Base-by-base conservation (phyloP, 1,140 invertebrate genomes). In the Pinna nobilis region DNA sequence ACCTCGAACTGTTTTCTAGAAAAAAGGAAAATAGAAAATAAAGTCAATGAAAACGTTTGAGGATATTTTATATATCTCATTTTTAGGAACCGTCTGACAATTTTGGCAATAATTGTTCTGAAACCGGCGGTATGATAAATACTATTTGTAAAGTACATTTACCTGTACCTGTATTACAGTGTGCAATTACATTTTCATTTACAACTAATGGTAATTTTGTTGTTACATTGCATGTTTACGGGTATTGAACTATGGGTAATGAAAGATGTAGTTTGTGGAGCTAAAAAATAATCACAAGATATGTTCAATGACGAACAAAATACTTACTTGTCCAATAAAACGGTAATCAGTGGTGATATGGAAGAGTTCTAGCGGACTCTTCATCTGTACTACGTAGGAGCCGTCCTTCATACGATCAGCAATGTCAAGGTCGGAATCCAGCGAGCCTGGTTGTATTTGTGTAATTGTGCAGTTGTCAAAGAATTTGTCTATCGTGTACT, bases 1-100 rank as follows among this genome's bases (percentile, higher is more conserved):
- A 9, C 71, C 79, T 37, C 79, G 63, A 0, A 81, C 74, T 20
- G 79, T 79, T 78, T 74, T 81, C 81, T 83, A 59, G 1, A 71
- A 59, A 35, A 15, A 65, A 28, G 20, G n/a, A 39, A 49, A 50
- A 25, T 11, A 25, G 13, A 28, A 51, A 0, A 25, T 4, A 28
- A 1, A 51, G 15, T 51, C 50, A 51, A 51, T n/a, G n/a, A n/a
- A n/a, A n/a, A n/a, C n/a, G n/a, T n/a, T n/a, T n/a, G n/a, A n/a
- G n/a, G n/a, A n/a, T n/a, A n/a, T n/a, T n/a, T n/a, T n/a, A n/a
- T n/a, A n/a, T n/a, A n/a, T n/a, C n/a, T n/a, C n/a, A n/a, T n/a
- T n/a, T n/a, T n/a, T n/a, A n/a, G n/a, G n/a, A n/a, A n/a, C n/a
- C n/a, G n/a, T n/a, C n/a, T n/a, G n/a, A n/a, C n/a, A n/a, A n/a